Percentiles rank a stretch among this genome's conserved stretches.
Conservation (phyloP, 2,888 invertebrate species). For the Eurytoma californica region DNA sequence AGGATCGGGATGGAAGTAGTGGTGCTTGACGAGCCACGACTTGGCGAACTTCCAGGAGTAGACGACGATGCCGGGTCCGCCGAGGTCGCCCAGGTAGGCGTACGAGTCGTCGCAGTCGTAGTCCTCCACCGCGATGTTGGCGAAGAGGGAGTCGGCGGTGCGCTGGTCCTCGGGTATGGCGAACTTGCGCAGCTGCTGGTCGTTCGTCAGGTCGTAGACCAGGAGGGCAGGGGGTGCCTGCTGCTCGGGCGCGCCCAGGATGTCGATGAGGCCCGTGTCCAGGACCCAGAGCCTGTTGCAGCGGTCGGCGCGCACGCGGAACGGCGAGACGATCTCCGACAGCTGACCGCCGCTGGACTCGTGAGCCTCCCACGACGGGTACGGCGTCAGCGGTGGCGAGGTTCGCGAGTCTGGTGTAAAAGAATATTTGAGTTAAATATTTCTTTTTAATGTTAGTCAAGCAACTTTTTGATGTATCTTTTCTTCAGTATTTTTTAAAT, state of each 20-base stretch:
- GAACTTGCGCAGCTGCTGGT: slow-evolving; percentile 82
- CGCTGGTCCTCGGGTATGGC: slow-evolving; percentile 80
- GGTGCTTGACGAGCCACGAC: slow-evolving; percentile 86
- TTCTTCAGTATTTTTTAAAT: too few species aligned
- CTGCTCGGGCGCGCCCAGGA: slow-evolving; percentile 76
- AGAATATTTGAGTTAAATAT: too few species aligned
- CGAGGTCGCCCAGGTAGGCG: slow-evolving; percentile 84
- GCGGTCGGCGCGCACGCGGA: slow-evolving; percentile 83
- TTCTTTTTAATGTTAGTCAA: too few species aligned
- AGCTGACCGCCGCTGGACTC: slow-evolving; percentile 77
- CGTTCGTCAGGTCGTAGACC: slow-evolving; percentile 84
- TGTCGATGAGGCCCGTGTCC: slow-evolving; percentile 83
- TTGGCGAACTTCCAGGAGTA: slow-evolving; percentile 84
- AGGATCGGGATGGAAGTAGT: slow-evolving; percentile 84
- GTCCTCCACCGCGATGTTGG: slow-evolving; percentile 87
- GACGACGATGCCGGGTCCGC: slow-evolving; percentile 83
- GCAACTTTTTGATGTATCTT: too few species aligned
- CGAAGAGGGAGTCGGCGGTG: slow-evolving; percentile 83
- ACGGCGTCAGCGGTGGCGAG: slow-evolving; percentile 85
- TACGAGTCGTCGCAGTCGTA: slow-evolving; percentile 83
- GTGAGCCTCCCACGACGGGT: slow-evolving; percentile 88
- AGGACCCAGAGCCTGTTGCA: slow-evolving; percentile 88
- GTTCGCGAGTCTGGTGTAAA: slow-evolving; percentile 78
- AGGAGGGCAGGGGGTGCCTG: slow-evolving; percentile 80
- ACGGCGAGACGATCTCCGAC: slow-evolving; percentile 85